Base-by-base conservation (phyloP, 2,797 vertebrate genomes). In the Microchirus variegatus region DNA sequence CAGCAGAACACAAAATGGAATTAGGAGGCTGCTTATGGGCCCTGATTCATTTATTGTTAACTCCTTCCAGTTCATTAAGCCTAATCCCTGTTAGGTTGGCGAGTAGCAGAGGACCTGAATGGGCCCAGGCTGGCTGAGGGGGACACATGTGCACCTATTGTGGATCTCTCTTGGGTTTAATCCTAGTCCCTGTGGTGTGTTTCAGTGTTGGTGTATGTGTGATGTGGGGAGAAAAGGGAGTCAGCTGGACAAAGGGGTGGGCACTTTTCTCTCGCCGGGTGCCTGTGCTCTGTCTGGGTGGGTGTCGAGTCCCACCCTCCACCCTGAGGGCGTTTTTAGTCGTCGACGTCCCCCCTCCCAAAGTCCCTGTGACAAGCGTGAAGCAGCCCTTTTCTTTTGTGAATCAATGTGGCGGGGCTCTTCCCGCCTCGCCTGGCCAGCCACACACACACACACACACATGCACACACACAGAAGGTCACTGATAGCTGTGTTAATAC, bases 1-100 rank as follows among this genome's bases (percentile, higher is more conserved):
- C 83, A 77, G 85, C 90, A 88, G 88, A 87, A 91, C 93, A 94
- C 91, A 92, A 92, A 95, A 95, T 93, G 93, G 95, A 97, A 95
- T 96, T 94, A 95, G 87, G 80, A 90, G 68, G 82, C 91, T 83
- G 93, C 94, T 96, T 95, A 95, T 83, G 81, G 90, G 93, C 89
- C 90, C 87, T 93, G 85, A 86, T 92, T 95, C 94, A 94, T 95
- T 92, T 89, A 96, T 97, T 96, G 96, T 97, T 96, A 97, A 96
- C 95, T 96, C 94, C 95, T 96, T 98, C 95, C 94, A 95, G 93
- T 95, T 98, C 96, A 96, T 97, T 96, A 96, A 94, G 85, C 91
- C 91, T 98, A 97, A 99, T 97, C 97, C 95, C 93, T 90, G 94
- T 93, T 93, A 95, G 90, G 84, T 78, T 76, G 94, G 93, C 90